Base-by-base conservation (phyloP, 2,113 vertebrate genomes). In the Saccopteryx bilineata region DNA sequence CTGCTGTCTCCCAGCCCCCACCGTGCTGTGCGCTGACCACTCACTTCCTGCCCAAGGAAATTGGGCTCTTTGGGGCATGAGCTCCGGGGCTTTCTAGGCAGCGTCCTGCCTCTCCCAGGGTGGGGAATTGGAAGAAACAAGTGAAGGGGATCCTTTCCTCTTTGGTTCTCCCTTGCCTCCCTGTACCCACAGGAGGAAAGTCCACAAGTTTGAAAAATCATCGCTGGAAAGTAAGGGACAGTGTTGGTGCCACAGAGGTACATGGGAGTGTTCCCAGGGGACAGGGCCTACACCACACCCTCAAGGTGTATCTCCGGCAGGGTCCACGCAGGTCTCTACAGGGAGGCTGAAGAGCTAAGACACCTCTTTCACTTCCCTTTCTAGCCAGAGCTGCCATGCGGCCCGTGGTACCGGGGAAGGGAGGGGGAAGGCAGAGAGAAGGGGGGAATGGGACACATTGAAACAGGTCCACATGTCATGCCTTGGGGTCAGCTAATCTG, bases 241-340 rank as follows among this genome's bases (percentile, higher is more conserved):
- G 28, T 7, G 28, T 76, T 58, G 46, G 54, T 46, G 21, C 26
- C 19, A 28, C 15, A 1, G 46, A 56, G 10, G 56, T 6, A 5
- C 26, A 0, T 0, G 23, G 19, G 39, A 1, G 12, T 0, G 2
- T 10, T 24, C 15, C 21, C 23, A 87, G 93, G 81, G 39, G 92
- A 90, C 84, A 66, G 93, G 95, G 28, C 50, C 82, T 50, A 14
- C 1, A 18, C 76, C n/a, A 14, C 7, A 21, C 33, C 90, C 96
- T 46, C 9, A 81, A 89, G 91, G 11, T 2, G 24, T 18, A 28
- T 76, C 28, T 0, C 0, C 23, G 6, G 8, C 54, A 3, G 48
- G 24, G 3, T 3, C 48, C 78, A 0, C 84, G n/a, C 11, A 87
- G 88, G 39, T 58, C 13, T 66, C 58, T 14, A 3, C 82, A 26